Base-by-base conservation (phyloP, 1,140 invertebrate species). In the Bombus balteatus region DNA sequence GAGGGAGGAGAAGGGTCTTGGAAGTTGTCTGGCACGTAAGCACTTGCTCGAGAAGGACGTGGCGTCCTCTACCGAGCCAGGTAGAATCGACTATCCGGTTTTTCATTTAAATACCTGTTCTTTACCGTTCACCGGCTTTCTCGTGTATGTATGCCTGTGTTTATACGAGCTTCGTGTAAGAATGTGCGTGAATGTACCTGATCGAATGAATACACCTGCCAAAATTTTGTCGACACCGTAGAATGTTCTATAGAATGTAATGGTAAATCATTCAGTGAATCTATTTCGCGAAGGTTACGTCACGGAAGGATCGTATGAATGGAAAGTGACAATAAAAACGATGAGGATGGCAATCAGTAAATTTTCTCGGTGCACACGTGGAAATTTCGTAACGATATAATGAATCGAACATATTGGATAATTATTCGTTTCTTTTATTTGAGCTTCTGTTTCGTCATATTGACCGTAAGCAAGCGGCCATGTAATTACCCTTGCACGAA, bases 91-190 rank as follows among this genome's bases (percentile, higher is more conserved):
- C 90, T 85, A 85, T 90, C 91, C 91, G 91, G 91, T 92, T 87
- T 89, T 89, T 89, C 89, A 92, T 93, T 94, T 93, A 92, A 93
- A 93, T 94, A 91, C 90, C 89, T 90, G 89, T 87, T 91, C 87
- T 86, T 92, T 92, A 91, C 90, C 88, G 91, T 92, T 92, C 89
- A 91, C 86, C 76, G 62, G 77, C 89, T 90, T 90, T 88, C 88
- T 72, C 82, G 88, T 77, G 37, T 83, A 81, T 32, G 34, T 22
- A 18, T 10, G 8, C 1, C 2, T 13, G 28, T 18, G 70, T 70
- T 34, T 10, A n/a, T 41, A 65, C 59, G 57, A 47, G 32, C 12
- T 37, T n/a, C 28, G 28, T 6, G 22, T 1, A 43, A 39, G 4
- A 47, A 5, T 32, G 18, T 25, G 13, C 28, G 22, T 3, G n/a